Evolutionary conservation across 30 jellyfish, hydroid and myxozoan genomes (phyloP), one percentile per base, ranked within the genome.

Genomic region (Aurelia sp.): DNA sequence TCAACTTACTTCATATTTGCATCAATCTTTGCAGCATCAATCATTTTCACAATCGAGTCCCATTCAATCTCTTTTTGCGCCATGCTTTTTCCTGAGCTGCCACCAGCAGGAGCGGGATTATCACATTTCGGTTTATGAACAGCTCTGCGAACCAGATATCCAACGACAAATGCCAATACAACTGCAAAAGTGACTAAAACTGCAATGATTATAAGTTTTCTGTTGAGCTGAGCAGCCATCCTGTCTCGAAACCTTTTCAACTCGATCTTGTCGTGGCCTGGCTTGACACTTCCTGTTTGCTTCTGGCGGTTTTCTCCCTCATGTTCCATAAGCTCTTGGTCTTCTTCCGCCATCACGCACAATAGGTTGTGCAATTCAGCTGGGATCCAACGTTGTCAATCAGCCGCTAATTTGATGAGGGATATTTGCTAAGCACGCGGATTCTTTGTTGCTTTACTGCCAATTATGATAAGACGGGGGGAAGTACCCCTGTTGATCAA

Each of bases 61-160:
- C 84, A 82, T 55, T 57, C 74, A 5, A 16, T 47, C 67, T 82
- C 69, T 37, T 79, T 66, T 22, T 82, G 70, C 27, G 83, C 87
- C 84, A 53, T 62, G 33, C 76, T 21, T 13, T 22, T 59, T 17
- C 79, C 83, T 6, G 62, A 13, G 22, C 72, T 40, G 52, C 35
- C 15, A 19, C 20, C 35, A 3, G 13, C 2, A 7, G 52, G 2
- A 41, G 55, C 10, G 15, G 52, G 64, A 35, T 64, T 17, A 13
- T 23, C 40, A 9, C 85, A 59, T 62, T 52, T 51, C 11, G 85
- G 73, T 22, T 65, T 62, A 48, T 75, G 73, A 7, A 62, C 84
- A 11, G 96, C 88, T 44, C 91, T 21, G 20, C 98, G 84, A 3
- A 79, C 90, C 19, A 85, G 41, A 71, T 91, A 91, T 10, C 98